Evolutionary conservation across 2,113 vertebrate species (phyloP).

Genomic region (Rhabdornis inornatus): DNA sequence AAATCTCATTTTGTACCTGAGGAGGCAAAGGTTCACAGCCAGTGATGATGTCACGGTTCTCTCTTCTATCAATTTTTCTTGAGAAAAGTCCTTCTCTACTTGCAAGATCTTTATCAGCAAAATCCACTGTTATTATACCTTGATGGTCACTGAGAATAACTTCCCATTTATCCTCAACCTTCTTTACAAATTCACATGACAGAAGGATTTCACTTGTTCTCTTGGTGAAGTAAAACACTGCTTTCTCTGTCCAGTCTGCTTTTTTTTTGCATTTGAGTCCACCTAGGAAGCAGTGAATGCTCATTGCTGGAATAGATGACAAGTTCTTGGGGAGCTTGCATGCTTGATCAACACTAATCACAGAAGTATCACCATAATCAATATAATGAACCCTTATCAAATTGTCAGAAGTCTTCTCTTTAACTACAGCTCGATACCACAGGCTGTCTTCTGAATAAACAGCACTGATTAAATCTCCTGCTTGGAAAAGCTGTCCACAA

Average conservation of each 20-base stretch:
- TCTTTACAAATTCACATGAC: constrained; percentile 79
- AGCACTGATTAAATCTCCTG: constrained; percentile 82
- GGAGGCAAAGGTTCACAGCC: background rate
- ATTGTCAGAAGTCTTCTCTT: constrained; percentile 42
- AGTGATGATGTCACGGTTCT: background rate
- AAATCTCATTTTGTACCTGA: background rate
- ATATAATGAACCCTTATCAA: constrained; percentile 80
- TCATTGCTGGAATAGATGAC: constrained; percentile 69
- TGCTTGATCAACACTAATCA: constrained; percentile 66
- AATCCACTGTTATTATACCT: constrained; percentile 66
- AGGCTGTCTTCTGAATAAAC: constrained; percentile 82
- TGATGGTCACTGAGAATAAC: constrained; percentile 78
- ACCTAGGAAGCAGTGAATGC: constrained; percentile 81
- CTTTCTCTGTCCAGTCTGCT: constrained; percentile 38
- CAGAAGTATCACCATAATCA: constrained; percentile 88
- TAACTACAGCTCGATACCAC: constrained; percentile 86
- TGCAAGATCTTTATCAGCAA: background rate
- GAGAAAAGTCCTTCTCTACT: background rate
- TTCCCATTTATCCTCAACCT: constrained; percentile 79
- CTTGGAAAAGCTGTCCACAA: constrained; percentile 52
- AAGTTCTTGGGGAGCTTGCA: constrained; percentile 65
- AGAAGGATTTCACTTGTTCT: constrained; percentile 70
- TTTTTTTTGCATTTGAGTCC: constrained; percentile 21
- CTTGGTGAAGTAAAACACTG: constrained; percentile 66
- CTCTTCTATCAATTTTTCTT: background rate